Percentiles rank a stretch among this genome's conserved stretches.
These are phyloP conservation scores for Falco berigora DNA, from an alignment of 2,797 vertebrate genomes.

Conservation along the genomic window DNA sequence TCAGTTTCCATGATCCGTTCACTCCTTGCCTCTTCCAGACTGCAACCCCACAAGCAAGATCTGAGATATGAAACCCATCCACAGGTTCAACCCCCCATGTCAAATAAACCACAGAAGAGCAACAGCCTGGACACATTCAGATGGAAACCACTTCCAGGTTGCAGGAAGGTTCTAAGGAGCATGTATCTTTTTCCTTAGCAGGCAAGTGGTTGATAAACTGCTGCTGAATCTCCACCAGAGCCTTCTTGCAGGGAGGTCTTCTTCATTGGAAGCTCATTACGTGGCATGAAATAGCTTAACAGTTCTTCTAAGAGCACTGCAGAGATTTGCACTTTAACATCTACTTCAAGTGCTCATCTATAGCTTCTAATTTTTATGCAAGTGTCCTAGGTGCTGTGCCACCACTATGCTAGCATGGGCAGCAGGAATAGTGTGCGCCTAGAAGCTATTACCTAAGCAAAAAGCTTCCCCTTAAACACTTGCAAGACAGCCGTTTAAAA, in stretches of 20 bases:
- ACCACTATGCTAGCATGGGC: neutral
- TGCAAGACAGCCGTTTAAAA: neutral
- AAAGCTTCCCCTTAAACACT: neutral
- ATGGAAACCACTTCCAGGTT: neutral
- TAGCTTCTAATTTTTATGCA: neutral
- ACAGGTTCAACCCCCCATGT: neutral
- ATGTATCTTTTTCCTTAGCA: neutral
- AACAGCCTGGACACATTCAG: neutral
- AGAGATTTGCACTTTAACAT: neutral
- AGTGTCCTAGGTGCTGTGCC: neutral
- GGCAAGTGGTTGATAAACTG: neutral
- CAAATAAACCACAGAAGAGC: neutral
- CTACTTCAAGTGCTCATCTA: neutral
- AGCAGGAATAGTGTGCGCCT: neutral
- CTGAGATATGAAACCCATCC: accelerated
- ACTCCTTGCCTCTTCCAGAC: neutral
- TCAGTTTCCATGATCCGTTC: neutral
- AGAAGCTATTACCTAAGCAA: neutral
- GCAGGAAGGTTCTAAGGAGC: neutral
- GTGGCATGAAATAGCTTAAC: neutral
- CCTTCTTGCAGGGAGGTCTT: neutral
- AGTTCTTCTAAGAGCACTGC: neutral
- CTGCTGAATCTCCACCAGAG: neutral
- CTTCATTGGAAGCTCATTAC: neutral
- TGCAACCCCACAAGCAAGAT: neutral